These are phyloP conservation scores for Agrotis ipsilon DNA, from an alignment of 2,888 invertebrate species.

Conservation along the genomic window DNA sequence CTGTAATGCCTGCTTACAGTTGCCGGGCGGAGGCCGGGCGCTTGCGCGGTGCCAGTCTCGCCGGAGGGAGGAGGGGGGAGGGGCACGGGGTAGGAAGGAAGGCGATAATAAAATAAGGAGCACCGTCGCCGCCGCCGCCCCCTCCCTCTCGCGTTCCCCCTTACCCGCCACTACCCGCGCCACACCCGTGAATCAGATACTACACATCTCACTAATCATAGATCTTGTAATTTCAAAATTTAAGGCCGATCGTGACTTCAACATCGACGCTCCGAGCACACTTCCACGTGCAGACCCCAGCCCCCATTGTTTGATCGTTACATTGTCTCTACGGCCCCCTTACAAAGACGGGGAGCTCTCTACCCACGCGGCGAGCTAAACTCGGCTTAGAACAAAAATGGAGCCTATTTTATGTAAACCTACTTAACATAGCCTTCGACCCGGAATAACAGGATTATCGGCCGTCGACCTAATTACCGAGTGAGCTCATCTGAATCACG, in stretches of 20 bases:
- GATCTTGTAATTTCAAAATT: slow-evolving; percentile 64
- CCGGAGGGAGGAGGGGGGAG: slow-evolving; percentile 32
- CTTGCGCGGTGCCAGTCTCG: slow-evolving; percentile 53
- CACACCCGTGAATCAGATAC: slow-evolving; percentile 68
- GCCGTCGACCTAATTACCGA: slow-evolving; percentile 26
- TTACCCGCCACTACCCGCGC: slow-evolving; percentile 43
- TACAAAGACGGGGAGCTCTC: slow-evolving; percentile 1
- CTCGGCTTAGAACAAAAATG: slow-evolving; percentile 24
- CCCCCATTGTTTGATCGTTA: slow-evolving; percentile 54
- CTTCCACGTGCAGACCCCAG: slow-evolving; percentile 14
- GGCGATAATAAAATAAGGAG: slow-evolving; percentile 80
- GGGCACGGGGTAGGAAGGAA: slow-evolving; percentile 69
- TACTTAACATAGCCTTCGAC: slow-evolving; percentile 17
- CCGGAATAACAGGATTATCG: slow-evolving; percentile 41
- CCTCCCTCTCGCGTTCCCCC: slow-evolving; percentile 31
- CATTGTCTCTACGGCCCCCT: slow-evolving; percentile 33
- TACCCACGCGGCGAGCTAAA: slow-evolving; percentile 16
- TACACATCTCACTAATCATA: slow-evolving; percentile 66
- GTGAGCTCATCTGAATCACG: slow-evolving; percentile 33
- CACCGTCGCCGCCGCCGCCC: slow-evolving; percentile 62
- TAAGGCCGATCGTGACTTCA: slow-evolving; percentile 42
- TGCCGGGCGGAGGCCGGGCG: slow-evolving; percentile 52
- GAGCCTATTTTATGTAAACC: slow-evolving; percentile 19
- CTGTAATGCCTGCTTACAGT: slow-evolving; percentile 56
- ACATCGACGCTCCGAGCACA: slow-evolving; percentile 34